Percentiles rank a stretch among this genome's conserved stretches.
phyloP scores from a whole-genome alignment of 2,888 invertebrate genomes.

The Lasioglossum calceatum region DNA sequence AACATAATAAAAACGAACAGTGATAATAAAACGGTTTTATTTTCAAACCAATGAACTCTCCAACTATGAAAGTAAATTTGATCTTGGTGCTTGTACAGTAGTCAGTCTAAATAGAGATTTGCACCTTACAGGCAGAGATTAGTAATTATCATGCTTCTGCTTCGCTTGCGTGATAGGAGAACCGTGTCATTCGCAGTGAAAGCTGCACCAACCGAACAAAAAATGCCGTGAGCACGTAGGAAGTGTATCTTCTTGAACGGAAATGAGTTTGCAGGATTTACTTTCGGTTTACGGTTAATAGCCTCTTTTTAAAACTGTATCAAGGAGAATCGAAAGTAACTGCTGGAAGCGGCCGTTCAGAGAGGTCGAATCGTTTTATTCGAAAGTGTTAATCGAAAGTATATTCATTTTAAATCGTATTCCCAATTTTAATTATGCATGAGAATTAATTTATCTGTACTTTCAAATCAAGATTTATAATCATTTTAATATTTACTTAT shows the following conservation, averaged over 20 bases:
- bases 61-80: neutral
- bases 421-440: neutral
- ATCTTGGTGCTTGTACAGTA: neutral
- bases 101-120: neutral
- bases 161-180: neutral
- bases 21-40: neutral
- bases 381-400: neutral
- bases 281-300: neutral
- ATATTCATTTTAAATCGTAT: neutral
- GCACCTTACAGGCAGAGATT: neutral
- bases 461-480: neutral
- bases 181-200: slow-evolving; percentile 8
- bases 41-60: neutral
- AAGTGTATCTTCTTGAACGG: neutral
- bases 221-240: neutral
- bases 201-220: neutral
- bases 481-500: neutral
- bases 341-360: neutral
- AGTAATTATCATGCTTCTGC: neutral
- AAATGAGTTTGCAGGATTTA: slow-evolving; percentile 15
- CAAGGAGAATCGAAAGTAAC: slow-evolving; percentile 3
- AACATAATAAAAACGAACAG: neutral
- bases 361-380: neutral
- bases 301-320: neutral
- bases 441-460: neutral